These are phyloP conservation scores for Semnornis frantzii DNA, from an alignment of 2,113 vertebrate genomes.

Conservation along the genomic window DNA sequence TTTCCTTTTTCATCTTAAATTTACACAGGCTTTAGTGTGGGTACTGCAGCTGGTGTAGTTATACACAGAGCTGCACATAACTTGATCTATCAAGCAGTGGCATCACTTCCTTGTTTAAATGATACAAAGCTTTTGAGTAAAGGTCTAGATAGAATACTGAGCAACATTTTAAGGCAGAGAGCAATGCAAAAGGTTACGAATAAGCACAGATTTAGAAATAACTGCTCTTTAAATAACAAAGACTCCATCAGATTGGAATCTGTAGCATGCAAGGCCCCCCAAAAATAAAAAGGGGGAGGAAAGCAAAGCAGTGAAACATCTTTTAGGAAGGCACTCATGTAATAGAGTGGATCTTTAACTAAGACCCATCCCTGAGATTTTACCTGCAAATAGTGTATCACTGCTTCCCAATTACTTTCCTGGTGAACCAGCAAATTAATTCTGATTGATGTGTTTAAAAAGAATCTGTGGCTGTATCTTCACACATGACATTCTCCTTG, in stretches of 20 bases:
- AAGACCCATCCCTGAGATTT: not conserved
- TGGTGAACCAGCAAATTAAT: not conserved
- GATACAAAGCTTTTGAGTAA: not conserved
- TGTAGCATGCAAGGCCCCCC: not conserved
- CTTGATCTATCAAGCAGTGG: not conserved
- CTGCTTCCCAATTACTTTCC: not conserved
- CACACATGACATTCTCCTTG: not conserved
- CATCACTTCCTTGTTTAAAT: not conserved
- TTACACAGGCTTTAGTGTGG: not conserved
- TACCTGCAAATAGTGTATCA: rapidly evolving
- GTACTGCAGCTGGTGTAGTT: not conserved
- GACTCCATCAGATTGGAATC: not conserved
- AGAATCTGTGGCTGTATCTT: not conserved
- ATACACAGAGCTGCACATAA: rapidly evolving
- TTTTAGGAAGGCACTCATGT: not conserved
- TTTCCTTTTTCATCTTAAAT: not conserved
- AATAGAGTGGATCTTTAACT: not conserved
- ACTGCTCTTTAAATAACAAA: not conserved
- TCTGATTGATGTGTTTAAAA: not conserved
- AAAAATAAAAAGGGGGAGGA: not conserved
- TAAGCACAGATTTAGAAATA: not conserved
- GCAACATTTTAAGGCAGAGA: not conserved
- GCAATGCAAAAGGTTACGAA: not conserved
- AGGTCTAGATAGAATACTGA: not conserved
- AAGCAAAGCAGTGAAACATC: not conserved